Base-by-base conservation (phyloP, 2,888 invertebrate genomes). In the Macrophya alboannulata region DNA sequence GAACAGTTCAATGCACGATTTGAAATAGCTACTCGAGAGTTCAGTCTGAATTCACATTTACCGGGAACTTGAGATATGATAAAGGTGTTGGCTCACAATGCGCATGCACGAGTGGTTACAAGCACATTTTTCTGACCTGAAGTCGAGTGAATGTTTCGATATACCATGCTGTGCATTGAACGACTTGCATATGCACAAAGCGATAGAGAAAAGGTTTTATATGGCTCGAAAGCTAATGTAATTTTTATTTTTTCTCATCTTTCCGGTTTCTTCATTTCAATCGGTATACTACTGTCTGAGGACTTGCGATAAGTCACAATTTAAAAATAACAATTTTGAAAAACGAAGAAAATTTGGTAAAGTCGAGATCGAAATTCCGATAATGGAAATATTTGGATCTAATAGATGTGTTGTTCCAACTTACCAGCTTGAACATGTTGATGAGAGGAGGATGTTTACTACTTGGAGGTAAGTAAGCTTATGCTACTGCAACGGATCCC, bases 341-440 rank as follows among this genome's bases (percentile, higher is more conserved):
- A 31, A 31, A 31, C 31, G 31, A 31, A 31, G 8, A 10, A 25
- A 62, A 62, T 4, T 21, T 62, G 9, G n/a, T 62, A 0, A 17
- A 51, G 10, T 62, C 2, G 10, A 62, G 21, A 21, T 21, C 1
- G 62, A 9, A 25, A 25, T 62, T 62, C 12, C 3, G 62, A n/a
- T 55, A 55, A 55, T 55, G 6, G n/a, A 55, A 55, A 55, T 55
- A 10, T n/a, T 8, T 1, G 8, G n/a, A 55, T 5, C n/a, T 55
- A n/a, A 55, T 55, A 17, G 6, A 68, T 37, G 37, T 8, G 17
- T 37, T 68, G 62, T 37, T 17, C 1, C 68, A 71, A 88, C 93
- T 93, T 92, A 93, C 93, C 93, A 93, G 89, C 92, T 93, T 93
- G 93, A 93, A 93, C 93, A 93, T 93, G 91, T 89, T 93, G 93